Evolutionary conservation across 64 coral and sea anemone genomes (phyloP).

Genomic region (Anthopleura sola): DNA sequence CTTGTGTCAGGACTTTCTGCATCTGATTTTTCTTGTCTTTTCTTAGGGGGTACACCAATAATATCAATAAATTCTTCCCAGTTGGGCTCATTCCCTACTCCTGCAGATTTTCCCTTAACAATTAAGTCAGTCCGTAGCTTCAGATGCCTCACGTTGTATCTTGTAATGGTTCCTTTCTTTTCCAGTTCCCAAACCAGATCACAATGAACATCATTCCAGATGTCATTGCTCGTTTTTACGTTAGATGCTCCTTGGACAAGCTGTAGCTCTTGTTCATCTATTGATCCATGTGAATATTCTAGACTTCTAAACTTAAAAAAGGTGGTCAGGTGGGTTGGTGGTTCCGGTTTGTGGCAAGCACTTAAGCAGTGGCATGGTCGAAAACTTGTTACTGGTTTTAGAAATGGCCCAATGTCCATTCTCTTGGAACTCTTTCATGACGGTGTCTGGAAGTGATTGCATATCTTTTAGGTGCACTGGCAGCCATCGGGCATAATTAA

Average conservation of each 20-base stretch:
- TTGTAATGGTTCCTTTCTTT: slow-evolving; percentile 3
- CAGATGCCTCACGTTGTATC: slow-evolving; percentile 11
- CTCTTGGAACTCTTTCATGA: slow-evolving; percentile 41
- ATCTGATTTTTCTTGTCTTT: neutral
- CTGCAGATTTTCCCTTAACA: slow-evolving; percentile 1
- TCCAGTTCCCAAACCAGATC: slow-evolving; percentile 9
- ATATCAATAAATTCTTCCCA: slow-evolving; percentile 19
- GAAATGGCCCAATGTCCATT: slow-evolving; percentile 50
- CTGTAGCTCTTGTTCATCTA: no score
- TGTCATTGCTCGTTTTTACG: neutral
- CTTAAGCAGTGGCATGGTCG: slow-evolving; percentile 49
- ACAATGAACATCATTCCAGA: slow-evolving; percentile 3
- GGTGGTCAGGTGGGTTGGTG: no score
- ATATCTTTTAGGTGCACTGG: slow-evolving; percentile 51
- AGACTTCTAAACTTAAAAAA: no score
- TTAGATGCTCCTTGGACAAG: no score
- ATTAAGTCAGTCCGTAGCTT: slow-evolving; percentile 25
- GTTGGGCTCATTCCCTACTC: neutral
- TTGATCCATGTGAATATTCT: no score
- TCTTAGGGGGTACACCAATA: slow-evolving; percentile 10
- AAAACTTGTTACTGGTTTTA: slow-evolving; percentile 33
- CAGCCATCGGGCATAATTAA: slow-evolving; percentile 48
- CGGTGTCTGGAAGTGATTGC: slow-evolving; percentile 37
- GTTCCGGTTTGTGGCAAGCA: no score
- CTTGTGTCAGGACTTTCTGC: neutral